phyloP scores from a whole-genome alignment of 2,888 invertebrate genomes.

The Poecilobothrus nobilitatus region DNA sequence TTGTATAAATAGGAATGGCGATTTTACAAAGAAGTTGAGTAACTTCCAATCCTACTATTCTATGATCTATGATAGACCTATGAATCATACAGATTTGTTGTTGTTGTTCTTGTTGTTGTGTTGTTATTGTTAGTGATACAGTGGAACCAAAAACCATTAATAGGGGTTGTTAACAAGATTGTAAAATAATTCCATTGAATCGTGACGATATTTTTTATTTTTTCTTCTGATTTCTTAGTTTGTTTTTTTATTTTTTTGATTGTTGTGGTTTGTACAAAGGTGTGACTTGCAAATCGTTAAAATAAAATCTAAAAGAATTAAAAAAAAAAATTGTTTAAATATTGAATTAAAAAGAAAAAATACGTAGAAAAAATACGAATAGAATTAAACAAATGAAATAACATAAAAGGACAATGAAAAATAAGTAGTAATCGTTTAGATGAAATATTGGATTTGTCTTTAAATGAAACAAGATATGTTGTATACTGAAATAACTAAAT shows the following conservation, averaged over 20 bases:
- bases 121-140: not conserved
- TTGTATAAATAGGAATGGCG: too few relatives aligned
- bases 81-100: not conserved
- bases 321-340: not conserved
- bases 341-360: not conserved
- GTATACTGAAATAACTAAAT: too few relatives aligned
- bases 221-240: not conserved
- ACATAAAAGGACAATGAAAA: not conserved
- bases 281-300: slow-evolving; percentile 5
- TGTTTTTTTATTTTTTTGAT: not conserved
- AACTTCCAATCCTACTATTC: too few relatives aligned
- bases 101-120: too few relatives aligned
- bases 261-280: not conserved
- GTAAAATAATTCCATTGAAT: slow-evolving; percentile 9
- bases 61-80: not conserved
- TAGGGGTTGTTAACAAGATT: slow-evolving; percentile 10
- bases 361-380: not conserved
- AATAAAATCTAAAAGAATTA: not conserved
- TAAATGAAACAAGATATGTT: too few relatives aligned
- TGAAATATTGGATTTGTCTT: too few relatives aligned
- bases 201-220: slow-evolving; percentile 7
- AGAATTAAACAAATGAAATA: not conserved
- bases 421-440: too few relatives aligned
- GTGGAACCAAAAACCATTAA: not conserved
- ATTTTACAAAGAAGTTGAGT: too few relatives aligned